A percentile compares a stretch with the other conserved stretches of the same genome.
phyloP scores from a whole-genome alignment of 2,113 vertebrate genomes.

The Trichechus manatus region DNA sequence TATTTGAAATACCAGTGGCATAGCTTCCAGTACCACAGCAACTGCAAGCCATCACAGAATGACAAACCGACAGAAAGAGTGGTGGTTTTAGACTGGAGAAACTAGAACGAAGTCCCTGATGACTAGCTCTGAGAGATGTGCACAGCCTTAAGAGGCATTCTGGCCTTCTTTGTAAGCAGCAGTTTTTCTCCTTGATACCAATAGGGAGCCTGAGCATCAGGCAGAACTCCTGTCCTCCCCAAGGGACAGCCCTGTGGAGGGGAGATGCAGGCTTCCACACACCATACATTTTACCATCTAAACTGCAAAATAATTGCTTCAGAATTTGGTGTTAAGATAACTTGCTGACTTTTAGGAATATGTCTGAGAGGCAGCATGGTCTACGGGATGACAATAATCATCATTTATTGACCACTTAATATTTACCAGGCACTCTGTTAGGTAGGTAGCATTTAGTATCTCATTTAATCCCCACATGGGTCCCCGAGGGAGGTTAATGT shows the following conservation, averaged over 20 bases:
- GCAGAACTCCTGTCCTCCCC: background rate
- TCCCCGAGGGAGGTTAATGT: background rate
- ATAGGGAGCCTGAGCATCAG: background rate
- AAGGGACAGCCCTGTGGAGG: background rate
- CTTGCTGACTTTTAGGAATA: background rate
- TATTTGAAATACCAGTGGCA: no score
- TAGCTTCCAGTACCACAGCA: no score
- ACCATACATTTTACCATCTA: background rate
- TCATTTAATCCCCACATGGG: constrained; percentile 11
- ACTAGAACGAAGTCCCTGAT: background rate
- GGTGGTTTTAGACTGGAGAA: background rate
- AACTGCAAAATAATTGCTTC: background rate
- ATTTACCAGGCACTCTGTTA: background rate
- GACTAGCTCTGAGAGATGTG: background rate
- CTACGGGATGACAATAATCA: background rate
- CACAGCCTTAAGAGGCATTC: background rate
- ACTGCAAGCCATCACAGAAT: no score
- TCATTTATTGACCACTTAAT: background rate
- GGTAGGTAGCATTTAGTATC: background rate
- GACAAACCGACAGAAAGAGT: no score
- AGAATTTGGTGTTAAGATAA: background rate
- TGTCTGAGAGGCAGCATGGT: background rate
- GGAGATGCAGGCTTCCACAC: background rate
- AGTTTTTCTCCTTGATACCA: background rate
- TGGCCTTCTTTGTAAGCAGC: background rate